phyloP scores from a whole-genome alignment of 2,113 vertebrate species.

The Antennarius striatus region DNA sequence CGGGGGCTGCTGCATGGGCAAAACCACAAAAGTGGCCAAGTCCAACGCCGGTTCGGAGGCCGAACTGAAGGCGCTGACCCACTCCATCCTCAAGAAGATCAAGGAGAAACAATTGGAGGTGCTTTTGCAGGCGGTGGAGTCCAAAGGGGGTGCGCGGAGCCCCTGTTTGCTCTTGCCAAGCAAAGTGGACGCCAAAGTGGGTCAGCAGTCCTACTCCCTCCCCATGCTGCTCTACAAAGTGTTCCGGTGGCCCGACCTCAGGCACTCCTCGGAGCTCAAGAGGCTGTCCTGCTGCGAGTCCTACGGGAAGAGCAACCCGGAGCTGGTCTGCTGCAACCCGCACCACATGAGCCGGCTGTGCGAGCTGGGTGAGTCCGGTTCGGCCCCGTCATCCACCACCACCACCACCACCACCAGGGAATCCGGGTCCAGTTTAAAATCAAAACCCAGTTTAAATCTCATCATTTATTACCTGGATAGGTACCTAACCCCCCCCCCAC shows the following conservation, averaged over 20 bases:
- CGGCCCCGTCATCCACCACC: too few relatives aligned
- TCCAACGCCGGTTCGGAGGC: slow-evolving; percentile 85
- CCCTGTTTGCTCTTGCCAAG: slow-evolving; percentile 89
- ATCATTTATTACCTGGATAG: too few relatives aligned
- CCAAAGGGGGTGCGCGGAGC: slow-evolving; percentile 89
- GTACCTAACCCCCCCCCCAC: too few relatives aligned
- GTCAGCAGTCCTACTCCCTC: slow-evolving; percentile 88
- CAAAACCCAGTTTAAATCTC: too few relatives aligned
- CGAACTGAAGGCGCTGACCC: slow-evolving; percentile 92
- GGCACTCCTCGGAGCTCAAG: slow-evolving; percentile 93
- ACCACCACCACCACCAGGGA: too few relatives aligned
- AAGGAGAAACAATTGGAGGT: slow-evolving; percentile 95
- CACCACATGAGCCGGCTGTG: slow-evolving; percentile 97
- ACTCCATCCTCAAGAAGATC: slow-evolving; percentile 91
- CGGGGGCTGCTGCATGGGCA: slow-evolving; percentile 90
- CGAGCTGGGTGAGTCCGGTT: slow-evolving; percentile 87
- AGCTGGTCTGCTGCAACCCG: slow-evolving; percentile 96
- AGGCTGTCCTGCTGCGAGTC: slow-evolving; percentile 95
- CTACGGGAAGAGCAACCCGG: slow-evolving; percentile 90
- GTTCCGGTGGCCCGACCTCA: slow-evolving; percentile 97
- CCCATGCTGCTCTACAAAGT: slow-evolving; percentile 94
- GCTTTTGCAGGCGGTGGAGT: slow-evolving; percentile 93
- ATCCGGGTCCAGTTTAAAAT: too few relatives aligned
- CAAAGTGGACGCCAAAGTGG: slow-evolving; percentile 89
- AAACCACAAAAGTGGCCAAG: slow-evolving; percentile 83